Evolutionary conservation across 2,888 invertebrate species (phyloP).

Genomic region (Stomorhina lunata): DNA sequence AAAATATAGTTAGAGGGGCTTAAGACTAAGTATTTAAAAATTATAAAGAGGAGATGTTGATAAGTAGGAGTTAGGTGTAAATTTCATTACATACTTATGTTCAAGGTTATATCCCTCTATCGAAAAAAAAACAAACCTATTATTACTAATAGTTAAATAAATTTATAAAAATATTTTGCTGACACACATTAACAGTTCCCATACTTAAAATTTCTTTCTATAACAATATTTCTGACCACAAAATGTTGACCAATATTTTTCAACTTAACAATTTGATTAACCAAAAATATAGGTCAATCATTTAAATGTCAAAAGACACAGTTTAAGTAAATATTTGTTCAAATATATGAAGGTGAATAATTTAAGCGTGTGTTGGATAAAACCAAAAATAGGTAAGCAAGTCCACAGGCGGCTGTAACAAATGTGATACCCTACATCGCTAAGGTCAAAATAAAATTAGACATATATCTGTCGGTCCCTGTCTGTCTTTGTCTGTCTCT

Average conservation of each 20-base stretch:
- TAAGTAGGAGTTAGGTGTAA: too few relatives aligned
- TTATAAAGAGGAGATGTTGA: too few relatives aligned
- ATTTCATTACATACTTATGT: background rate
- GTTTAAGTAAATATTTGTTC: background rate
- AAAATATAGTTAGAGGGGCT: too few relatives aligned
- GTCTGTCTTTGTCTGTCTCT: too few relatives aligned
- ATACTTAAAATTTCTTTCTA: too few relatives aligned
- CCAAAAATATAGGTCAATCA: constrained; percentile 36
- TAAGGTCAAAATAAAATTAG: too few relatives aligned
- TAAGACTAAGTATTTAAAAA: too few relatives aligned
- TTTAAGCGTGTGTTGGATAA: constrained; percentile 14
- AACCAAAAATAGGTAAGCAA: background rate
- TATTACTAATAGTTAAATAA: background rate
- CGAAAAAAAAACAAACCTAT: background rate
- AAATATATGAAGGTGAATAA: background rate
- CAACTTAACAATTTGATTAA: background rate
- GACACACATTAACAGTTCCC: constrained; percentile 11
- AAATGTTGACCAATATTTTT: constrained; percentile 31
- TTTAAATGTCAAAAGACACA: background rate
- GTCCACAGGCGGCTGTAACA: too few relatives aligned
- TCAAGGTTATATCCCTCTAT: constrained; percentile 14
- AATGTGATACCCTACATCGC: too few relatives aligned
- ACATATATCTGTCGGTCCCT: too few relatives aligned
- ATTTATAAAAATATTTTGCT: constrained; percentile 1
- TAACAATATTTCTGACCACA: background rate